These are phyloP conservation scores for Heliconius eleuchia DNA, from an alignment of 1,140 invertebrate species.

Conservation along the genomic window DNA sequence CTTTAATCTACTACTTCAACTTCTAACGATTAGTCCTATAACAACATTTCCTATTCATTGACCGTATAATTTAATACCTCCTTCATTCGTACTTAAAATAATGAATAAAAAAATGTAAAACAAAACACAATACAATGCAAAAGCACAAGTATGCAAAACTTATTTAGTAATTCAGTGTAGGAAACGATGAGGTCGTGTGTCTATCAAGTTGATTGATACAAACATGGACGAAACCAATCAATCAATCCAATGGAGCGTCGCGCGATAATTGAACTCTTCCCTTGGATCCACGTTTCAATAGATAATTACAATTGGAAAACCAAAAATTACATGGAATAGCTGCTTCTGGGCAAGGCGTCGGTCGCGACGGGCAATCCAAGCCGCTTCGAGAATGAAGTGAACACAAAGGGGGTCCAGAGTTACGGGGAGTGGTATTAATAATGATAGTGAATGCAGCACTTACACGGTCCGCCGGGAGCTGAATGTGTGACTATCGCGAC, in stretches of 20 bases:
- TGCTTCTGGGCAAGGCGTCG: constrained; percentile 55
- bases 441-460: constrained; percentile 76
- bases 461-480: constrained; percentile 72
- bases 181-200: constrained; percentile 56
- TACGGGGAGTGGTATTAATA: constrained; percentile 73
- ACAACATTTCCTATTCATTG: not conserved
- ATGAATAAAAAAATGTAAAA: not conserved
- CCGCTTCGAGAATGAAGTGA: constrained; percentile 68
- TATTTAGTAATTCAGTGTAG: constrained; percentile 55
- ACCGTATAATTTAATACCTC: too few relatives aligned
- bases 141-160: constrained; percentile 35
- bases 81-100: too few relatives aligned
- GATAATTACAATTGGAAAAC: constrained; percentile 77
- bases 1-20: not conserved
- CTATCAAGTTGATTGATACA: constrained; percentile 67
- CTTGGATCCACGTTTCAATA: constrained; percentile 68
- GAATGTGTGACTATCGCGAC: constrained; percentile 76
- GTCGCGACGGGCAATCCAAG: constrained; percentile 67
- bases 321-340: constrained; percentile 68
- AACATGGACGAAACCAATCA: constrained; percentile 72
- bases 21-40: not conserved
- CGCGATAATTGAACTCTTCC: constrained; percentile 76
- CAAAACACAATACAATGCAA: not conserved
- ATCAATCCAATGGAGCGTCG: constrained; percentile 69
- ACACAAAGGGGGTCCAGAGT: constrained; percentile 63